These are phyloP conservation scores for Dermatemys mawii DNA, from an alignment of 2,113 vertebrate species.

Conservation along the genomic window DNA sequence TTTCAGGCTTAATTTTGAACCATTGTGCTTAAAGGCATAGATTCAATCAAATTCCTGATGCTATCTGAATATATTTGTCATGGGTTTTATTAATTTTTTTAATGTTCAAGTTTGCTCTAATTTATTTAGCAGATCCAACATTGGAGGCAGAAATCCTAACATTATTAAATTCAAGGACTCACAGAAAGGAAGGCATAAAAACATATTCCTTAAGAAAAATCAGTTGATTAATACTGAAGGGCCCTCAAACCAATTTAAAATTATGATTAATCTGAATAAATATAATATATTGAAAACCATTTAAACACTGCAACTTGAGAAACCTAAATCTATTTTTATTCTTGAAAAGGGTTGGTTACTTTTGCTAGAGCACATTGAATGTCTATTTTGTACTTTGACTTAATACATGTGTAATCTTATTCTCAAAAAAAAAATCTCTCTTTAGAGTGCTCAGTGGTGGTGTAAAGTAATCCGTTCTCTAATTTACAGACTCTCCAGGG, in stretches of 20 bases:
- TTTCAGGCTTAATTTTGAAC: slow-evolving; percentile 22
- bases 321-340: slow-evolving; percentile 16
- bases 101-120: slow-evolving; percentile 14
- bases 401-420: background rate
- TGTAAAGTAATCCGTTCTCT: background rate
- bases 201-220: slow-evolving; percentile 30
- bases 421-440: background rate
- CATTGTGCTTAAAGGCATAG: background rate
- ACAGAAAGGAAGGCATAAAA: slow-evolving; percentile 39
- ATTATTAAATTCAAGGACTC: slow-evolving; percentile 47
- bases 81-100: background rate
- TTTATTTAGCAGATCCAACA: slow-evolving; percentile 49
- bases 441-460: background rate
- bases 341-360: slow-evolving; percentile 8
- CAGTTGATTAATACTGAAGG: slow-evolving; percentile 50
- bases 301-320: slow-evolving; percentile 39
- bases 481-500: background rate
- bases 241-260: slow-evolving; percentile 41
- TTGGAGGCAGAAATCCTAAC: slow-evolving; percentile 50
- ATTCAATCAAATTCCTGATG: slow-evolving; percentile 19
- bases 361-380: background rate
- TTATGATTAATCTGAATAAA: slow-evolving; percentile 37
- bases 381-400: background rate
- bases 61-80: slow-evolving; percentile 38
- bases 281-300: slow-evolving; percentile 29